Base-by-base conservation (phyloP, 2,797 vertebrate species). In the Cuniculus paca region DNA sequence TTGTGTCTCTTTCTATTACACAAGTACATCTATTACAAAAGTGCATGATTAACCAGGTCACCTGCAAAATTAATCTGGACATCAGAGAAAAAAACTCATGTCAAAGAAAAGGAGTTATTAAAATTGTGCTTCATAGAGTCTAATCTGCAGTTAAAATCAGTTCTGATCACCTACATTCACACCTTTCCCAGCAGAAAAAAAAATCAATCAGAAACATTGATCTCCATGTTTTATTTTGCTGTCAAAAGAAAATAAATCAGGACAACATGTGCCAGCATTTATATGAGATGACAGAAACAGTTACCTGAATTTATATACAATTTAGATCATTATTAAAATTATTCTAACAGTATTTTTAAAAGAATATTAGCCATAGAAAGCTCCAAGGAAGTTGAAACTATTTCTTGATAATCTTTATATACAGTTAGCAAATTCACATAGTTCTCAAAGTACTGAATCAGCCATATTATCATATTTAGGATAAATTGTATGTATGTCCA, bases 21-120 rank as follows among this genome's bases (percentile, higher is more conserved):
- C 75, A 7, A 78, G 11, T 26, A 0, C 10, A 60, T 52, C 75
- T 88, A 81, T 70, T n/a, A n/a, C n/a, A n/a, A n/a, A n/a, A n/a
- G n/a, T n/a, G n/a, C n/a, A n/a, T n/a, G n/a, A n/a, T n/a, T n/a
- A n/a, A n/a, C 50, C 14, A 86, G n/a, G 86, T 14, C 81, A 28
- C 34, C 83, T 80, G 9, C n/a, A 94, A 75, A 91, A 95, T 87
- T 48, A 87, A 42, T 74, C 75, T 81, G 8, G 65, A 92, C 34
- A 9, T 48, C 68, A 54, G 54, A 74, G 70, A 86, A 95, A 94
- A 94, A 94, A 92, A 70, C 12, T 42, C 45, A 54, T 63, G 86
- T 82, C n/a, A 77, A 94, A 92, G 92, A 8, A 89, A 96, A 96
- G 78, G 36, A 93, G 14, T 93, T 85, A 96, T 20, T 91, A 48